Conservation (phyloP, 1,140 invertebrate species). For the Drosophila teissieri region DNA sequence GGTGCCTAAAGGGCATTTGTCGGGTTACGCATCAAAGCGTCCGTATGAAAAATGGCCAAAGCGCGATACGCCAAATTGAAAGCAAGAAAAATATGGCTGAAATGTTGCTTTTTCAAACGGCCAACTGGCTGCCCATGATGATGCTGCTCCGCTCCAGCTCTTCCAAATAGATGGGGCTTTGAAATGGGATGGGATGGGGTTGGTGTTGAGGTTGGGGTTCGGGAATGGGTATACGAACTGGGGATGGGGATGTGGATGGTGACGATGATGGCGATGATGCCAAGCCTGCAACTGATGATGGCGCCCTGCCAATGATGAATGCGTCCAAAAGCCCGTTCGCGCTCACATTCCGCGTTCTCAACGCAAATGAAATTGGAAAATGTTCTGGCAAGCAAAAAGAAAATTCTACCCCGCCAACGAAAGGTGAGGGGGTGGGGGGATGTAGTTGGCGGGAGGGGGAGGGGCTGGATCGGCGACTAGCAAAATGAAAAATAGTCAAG, state of each 20-base stretch:
- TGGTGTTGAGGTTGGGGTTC: not conserved
- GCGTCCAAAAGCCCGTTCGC: conserved; percentile 57
- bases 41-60: conserved; percentile 81
- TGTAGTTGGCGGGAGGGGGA: not conserved
- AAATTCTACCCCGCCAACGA: conserved; percentile 50
- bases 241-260: not conserved
- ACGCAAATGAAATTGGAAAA: conserved; percentile 82
- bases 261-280: conserved; percentile 42
- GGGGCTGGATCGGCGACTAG: conserved; percentile 45
- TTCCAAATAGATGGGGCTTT: not conserved
- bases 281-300: conserved; percentile 41
- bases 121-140: conserved; percentile 51
- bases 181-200: too few relatives aligned
- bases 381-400: conserved; percentile 76
- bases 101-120: conserved; percentile 82
- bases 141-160: conserved; percentile 3
- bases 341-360: conserved; percentile 73
- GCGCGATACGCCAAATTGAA: conserved; percentile 76
- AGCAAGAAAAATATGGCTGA: conserved; percentile 81
- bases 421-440: too few relatives aligned
- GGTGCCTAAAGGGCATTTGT: conserved; percentile 24
- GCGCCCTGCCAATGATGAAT: conserved; percentile 71
- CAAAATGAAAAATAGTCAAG: conserved; percentile 81
- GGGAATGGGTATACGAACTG: not conserved
- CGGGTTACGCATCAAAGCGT: conserved; percentile 78